A percentile compares a stretch with the other conserved stretches of the same genome.
Conservation (phyloP, 2,113 vertebrate species). For the Terrapene triunguis region DNA sequence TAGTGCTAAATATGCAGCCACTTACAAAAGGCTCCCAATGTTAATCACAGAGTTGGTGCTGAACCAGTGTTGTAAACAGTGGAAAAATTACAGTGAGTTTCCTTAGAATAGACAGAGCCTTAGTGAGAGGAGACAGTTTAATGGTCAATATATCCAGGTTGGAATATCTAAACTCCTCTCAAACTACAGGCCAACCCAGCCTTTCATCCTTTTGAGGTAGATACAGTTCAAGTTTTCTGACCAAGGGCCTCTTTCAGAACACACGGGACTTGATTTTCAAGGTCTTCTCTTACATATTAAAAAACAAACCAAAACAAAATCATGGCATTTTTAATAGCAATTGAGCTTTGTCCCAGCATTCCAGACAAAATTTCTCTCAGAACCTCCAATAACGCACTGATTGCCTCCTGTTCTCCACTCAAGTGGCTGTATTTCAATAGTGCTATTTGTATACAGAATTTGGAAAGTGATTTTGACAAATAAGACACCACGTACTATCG, state of each 20-base stretch:
- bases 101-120: background rate
- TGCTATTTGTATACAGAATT: background rate
- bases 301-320: background rate
- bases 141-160: background rate
- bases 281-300: background rate
- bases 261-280: background rate
- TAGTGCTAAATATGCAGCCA: background rate
- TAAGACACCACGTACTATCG: background rate
- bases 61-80: background rate
- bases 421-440: fast-evolving
- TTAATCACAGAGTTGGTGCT: background rate
- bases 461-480: background rate
- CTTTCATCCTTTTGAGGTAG: background rate
- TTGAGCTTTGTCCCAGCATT: background rate
- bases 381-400: background rate
- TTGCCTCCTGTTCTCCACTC: background rate
- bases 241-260: background rate
- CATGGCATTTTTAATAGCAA: background rate
- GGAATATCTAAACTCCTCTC: background rate
- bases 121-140: background rate
- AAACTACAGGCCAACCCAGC: background rate
- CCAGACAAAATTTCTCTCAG: background rate
- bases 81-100: background rate
- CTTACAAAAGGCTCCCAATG: background rate
- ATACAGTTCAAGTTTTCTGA: background rate